Conservation (phyloP, 2,888 invertebrate genomes). For the Chalcosyrphus nemorum region DNA sequence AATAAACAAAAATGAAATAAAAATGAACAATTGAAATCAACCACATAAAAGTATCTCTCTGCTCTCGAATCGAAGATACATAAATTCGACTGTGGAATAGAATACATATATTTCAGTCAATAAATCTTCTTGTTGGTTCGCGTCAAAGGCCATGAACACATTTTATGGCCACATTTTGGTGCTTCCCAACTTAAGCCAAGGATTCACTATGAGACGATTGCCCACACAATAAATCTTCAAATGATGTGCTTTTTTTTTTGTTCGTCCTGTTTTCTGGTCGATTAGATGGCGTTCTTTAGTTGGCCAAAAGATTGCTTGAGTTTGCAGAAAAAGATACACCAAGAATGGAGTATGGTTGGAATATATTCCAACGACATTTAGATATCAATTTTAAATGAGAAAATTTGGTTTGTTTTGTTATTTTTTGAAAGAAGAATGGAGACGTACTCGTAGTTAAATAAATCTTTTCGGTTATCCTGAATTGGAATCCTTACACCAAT, state of each 20-base stretch:
- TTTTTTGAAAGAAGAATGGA: background rate
- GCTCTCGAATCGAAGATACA: slow-evolving; percentile 4
- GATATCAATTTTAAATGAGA: background rate
- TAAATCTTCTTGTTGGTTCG: slow-evolving; percentile 8
- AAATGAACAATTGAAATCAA: background rate
- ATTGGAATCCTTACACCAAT: background rate
- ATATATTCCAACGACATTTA: background rate
- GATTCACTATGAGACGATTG: background rate
- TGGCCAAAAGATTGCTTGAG: background rate
- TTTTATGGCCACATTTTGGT: slow-evolving; percentile 8
- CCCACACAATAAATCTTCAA: slow-evolving; percentile 8
- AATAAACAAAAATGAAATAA: background rate
- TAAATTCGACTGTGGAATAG: slow-evolving; percentile 2
- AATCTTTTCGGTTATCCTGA: background rate
- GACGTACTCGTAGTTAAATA: background rate
- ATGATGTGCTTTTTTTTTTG: background rate
- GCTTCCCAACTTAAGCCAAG: background rate
- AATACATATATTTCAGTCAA: slow-evolving; percentile 16
- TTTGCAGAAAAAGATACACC: background rate
- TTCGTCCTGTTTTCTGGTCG: too few species aligned
- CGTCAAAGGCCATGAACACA: slow-evolving; percentile 6
- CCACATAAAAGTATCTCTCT: slow-evolving; percentile 12
- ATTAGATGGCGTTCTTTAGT: slow-evolving; percentile 2
- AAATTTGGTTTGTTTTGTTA: background rate
- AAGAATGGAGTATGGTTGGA: too few species aligned